phyloP scores from a whole-genome alignment of 2,888 invertebrate species.

The Tiliacea citrago region DNA sequence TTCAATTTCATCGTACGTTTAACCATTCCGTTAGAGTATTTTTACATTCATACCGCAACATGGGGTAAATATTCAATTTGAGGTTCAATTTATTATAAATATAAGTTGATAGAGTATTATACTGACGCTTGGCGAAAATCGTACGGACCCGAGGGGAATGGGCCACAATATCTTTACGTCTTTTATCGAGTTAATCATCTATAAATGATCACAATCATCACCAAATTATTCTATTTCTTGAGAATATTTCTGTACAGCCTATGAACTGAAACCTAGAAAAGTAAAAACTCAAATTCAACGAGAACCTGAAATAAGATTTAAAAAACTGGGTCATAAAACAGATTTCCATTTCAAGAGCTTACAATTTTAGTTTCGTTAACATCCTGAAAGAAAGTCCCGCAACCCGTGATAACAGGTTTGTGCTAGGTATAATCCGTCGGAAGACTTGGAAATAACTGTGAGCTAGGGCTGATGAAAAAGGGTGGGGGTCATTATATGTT shows the following conservation, averaged over 20 bases:
- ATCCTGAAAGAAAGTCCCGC: slow-evolving; percentile 37
- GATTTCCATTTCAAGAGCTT: slow-evolving; percentile 41
- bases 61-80: too few species aligned
- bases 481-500: background rate
- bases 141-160: too few species aligned
- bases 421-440: slow-evolving; percentile 39
- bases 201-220: too few species aligned
- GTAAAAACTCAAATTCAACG: slow-evolving; percentile 24
- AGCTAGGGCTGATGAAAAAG: slow-evolving; percentile 29
- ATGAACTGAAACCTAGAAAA: slow-evolving; percentile 16
- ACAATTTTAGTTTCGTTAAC: slow-evolving; percentile 61
- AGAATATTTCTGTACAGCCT: too few species aligned
- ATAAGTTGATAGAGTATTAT: too few species aligned
- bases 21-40: too few species aligned
- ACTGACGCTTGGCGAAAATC: too few species aligned
- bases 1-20: too few species aligned
- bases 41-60: too few species aligned
- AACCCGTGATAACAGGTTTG: slow-evolving; percentile 41
- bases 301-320: slow-evolving; percentile 23
- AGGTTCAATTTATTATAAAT: too few species aligned
- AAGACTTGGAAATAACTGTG: slow-evolving; percentile 43
- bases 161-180: too few species aligned
- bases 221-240: slow-evolving; percentile 12
- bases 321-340: slow-evolving; percentile 32
- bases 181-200: too few species aligned